Conservation (phyloP, 2,888 invertebrate species). For the Zelleria hepariella region DNA sequence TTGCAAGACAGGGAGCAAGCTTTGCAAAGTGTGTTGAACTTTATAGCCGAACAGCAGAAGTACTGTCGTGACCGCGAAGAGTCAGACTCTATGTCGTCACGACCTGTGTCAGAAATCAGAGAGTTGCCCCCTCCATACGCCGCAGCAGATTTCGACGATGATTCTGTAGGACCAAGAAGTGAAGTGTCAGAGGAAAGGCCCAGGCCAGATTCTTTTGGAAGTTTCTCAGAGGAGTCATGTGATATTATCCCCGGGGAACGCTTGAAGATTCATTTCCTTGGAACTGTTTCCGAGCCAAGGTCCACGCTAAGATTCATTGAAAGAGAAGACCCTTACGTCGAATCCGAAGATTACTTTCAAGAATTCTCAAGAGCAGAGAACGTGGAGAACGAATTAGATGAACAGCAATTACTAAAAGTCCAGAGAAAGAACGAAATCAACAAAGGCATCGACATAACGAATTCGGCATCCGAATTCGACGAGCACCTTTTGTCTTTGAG, state of each 20-base stretch:
- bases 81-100: constrained; percentile 68
- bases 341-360: constrained; percentile 54
- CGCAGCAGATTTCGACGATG: constrained; percentile 61
- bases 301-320: constrained; percentile 62
- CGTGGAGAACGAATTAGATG: constrained; percentile 57
- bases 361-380: constrained; percentile 50
- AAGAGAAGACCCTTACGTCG: constrained; percentile 59
- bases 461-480: constrained; percentile 32
- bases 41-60: constrained; percentile 83
- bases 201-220: constrained; percentile 60
- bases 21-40: constrained; percentile 80
- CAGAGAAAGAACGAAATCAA: constrained; percentile 66
- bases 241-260: constrained; percentile 47
- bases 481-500: constrained; percentile 23
- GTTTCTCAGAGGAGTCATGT: constrained; percentile 65
- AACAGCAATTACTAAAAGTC: constrained; percentile 53
- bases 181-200: constrained; percentile 62
- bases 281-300: constrained; percentile 57
- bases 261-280: constrained; percentile 47
- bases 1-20: constrained; percentile 77
- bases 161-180: constrained; percentile 60
- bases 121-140: constrained; percentile 69
- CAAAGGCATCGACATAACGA: constrained; percentile 43
- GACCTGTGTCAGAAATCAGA: constrained; percentile 70
- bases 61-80: constrained; percentile 75